Percentiles rank a stretch among this genome's conserved stretches.
Conservation (phyloP, 1,140 invertebrate genomes). For the Euborellia annulipes region DNA sequence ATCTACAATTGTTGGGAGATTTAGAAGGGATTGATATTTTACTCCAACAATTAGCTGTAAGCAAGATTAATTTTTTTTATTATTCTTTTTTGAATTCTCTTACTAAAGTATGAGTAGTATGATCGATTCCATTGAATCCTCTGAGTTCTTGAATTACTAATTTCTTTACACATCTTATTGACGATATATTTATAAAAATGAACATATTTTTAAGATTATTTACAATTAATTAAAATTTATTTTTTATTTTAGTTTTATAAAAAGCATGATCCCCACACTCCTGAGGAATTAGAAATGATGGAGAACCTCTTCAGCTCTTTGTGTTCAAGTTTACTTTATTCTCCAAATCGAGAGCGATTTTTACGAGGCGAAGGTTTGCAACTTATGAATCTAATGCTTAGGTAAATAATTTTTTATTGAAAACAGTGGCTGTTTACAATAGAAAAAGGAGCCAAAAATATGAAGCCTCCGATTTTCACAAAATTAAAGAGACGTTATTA, state of each 20-base stretch:
- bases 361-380: conserved; percentile 89
- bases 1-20: conserved; percentile 69
- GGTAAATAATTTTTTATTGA: conserved; percentile 33
- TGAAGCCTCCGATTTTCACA: too few species aligned
- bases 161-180: neutral
- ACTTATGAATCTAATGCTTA: conserved; percentile 92
- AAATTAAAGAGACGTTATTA: too few species aligned
- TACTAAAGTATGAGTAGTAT: too few species aligned
- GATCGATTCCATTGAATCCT: too few species aligned
- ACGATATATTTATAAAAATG: conserved; percentile 6
- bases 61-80: conserved; percentile 21
- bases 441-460: too few species aligned
- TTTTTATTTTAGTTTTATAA: conserved; percentile 65
- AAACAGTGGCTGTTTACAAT: too few species aligned
- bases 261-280: conserved; percentile 73
- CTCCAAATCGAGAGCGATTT: conserved; percentile 80
- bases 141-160: too few species aligned
- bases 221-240: conserved; percentile 5
- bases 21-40: conserved; percentile 93
- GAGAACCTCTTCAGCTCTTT: conserved; percentile 95
- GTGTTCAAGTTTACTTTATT: conserved; percentile 81
- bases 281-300: conserved; percentile 96
- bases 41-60: conserved; percentile 83
- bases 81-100: too few species aligned
- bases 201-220: conserved; percentile 5